Conservation (phyloP, 2,797 vertebrate genomes). For the Pseudopleuronectes americanus region DNA sequence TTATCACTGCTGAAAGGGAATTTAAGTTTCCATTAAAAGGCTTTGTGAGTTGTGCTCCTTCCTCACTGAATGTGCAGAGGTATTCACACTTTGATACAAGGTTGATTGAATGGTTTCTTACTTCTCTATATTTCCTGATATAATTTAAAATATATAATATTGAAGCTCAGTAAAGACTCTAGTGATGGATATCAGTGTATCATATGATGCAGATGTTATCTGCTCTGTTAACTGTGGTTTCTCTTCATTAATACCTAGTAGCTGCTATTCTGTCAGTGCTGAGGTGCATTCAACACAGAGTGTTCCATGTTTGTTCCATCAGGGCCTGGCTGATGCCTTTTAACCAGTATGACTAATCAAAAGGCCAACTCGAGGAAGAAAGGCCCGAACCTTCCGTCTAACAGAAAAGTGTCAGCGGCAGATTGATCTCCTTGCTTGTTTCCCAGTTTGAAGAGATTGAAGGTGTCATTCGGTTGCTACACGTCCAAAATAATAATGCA, state of each 20-base stretch:
- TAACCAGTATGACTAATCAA: constrained; percentile 34
- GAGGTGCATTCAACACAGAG: constrained; percentile 29
- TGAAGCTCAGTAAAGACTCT: constrained; percentile 9
- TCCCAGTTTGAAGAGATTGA: constrained; percentile 8
- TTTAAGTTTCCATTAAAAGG: constrained; percentile 44
- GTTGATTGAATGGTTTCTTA: constrained; percentile 10
- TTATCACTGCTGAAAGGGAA: constrained; percentile 25
- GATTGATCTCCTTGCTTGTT: neutral
- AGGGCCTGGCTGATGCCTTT: constrained; percentile 17
- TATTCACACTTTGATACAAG: constrained; percentile 19
- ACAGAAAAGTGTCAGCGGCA: constrained; percentile 11
- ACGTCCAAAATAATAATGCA: neutral
- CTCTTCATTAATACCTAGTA: constrained; percentile 57
- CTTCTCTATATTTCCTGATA: constrained; percentile 13
- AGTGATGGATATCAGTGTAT: neutral
- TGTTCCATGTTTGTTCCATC: constrained; percentile 32
- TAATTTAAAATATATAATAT: constrained; percentile 13
- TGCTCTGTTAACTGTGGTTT: constrained; percentile 48
- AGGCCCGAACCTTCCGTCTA: constrained; percentile 7
- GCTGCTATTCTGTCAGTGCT: constrained; percentile 29
- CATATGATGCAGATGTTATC: constrained; percentile 9
- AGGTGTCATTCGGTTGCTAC: neutral
- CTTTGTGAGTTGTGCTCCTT: constrained; percentile 43
- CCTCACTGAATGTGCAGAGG: constrained; percentile 24
- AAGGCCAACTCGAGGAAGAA: constrained; percentile 31